These are phyloP conservation scores for Bolinopsis microptera DNA, from an alignment of 37 sponge, comb jelly and placozoan species.

Conservation along the genomic window DNA sequence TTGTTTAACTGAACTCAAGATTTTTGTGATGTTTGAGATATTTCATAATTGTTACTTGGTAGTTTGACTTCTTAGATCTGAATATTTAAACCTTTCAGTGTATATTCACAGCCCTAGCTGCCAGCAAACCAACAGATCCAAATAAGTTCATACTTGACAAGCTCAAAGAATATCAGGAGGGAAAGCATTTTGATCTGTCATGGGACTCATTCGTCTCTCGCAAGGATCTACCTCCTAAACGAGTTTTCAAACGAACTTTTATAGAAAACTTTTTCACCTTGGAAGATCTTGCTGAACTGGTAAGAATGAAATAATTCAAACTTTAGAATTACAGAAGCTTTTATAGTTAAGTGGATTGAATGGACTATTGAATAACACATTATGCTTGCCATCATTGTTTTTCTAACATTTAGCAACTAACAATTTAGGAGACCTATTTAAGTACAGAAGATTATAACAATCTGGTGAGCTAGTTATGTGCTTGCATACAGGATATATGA, in stretches of 20 bases:
- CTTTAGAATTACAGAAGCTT: no score
- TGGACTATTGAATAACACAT: no score
- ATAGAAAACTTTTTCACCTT: constrained; percentile 54
- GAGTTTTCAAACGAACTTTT: constrained; percentile 42
- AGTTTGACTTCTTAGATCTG: no score
- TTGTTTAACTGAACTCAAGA: no score
- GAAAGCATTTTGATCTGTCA: constrained; percentile 41
- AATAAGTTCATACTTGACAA: constrained; percentile 26
- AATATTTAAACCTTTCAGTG: no score
- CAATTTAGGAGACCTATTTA: constrained; percentile 44
- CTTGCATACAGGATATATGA: not conserved
- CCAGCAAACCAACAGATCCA: constrained; percentile 44
- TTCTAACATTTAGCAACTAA: no score
- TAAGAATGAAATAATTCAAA: not conserved
- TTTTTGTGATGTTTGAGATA: no score
- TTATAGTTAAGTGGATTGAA: no score
- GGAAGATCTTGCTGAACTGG: constrained; percentile 44
- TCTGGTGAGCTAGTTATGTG: constrained; percentile 31
- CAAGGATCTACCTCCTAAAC: constrained; percentile 23
- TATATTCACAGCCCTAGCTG: constrained; percentile 49
- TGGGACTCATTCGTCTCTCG: constrained; percentile 30
- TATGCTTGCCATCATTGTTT: no score
- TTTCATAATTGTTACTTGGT: no score
- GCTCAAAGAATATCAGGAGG: constrained; percentile 38
- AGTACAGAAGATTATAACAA: constrained; percentile 13